These are phyloP conservation scores for Dimorphilus gyrociliatus DNA, from an alignment of 2,888 invertebrate genomes.

Conservation along the genomic window DNA sequence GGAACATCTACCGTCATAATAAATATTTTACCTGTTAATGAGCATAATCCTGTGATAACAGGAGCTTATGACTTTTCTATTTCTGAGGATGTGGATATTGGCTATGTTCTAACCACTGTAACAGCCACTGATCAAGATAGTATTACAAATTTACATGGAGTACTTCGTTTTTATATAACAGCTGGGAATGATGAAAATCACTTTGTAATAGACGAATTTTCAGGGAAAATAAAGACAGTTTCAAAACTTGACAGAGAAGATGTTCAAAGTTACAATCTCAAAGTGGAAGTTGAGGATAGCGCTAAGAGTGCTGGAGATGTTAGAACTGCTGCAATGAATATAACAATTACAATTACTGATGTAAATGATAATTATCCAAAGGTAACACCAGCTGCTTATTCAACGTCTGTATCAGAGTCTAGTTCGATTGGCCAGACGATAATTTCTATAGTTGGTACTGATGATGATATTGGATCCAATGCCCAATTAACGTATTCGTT, in stretches of 20 bases:
- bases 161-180: slow-evolving; percentile 14
- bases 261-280: slow-evolving; percentile 12
- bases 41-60: slow-evolving; percentile 16
- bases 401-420: slow-evolving; percentile 17
- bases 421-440: slow-evolving; percentile 12
- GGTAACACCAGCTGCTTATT: slow-evolving; percentile 14
- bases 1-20: slow-evolving; percentile 13
- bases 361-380: slow-evolving; percentile 19
- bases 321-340: slow-evolving; percentile 10
- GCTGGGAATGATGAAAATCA: slow-evolving; percentile 17
- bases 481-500: slow-evolving; percentile 3
- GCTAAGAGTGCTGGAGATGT: slow-evolving; percentile 9
- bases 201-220: slow-evolving; percentile 14
- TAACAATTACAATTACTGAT: slow-evolving; percentile 16
- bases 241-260: slow-evolving; percentile 18
- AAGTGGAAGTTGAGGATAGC: slow-evolving; percentile 12
- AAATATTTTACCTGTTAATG: slow-evolving; percentile 18
- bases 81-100: slow-evolving; percentile 14
- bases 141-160: slow-evolving; percentile 13
- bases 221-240: slow-evolving; percentile 12
- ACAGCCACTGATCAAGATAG: slow-evolving; percentile 19
- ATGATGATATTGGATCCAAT: slow-evolving; percentile 17
- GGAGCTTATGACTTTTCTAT: slow-evolving; percentile 14
- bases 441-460: slow-evolving; percentile 14
- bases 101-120: slow-evolving; percentile 14